Evolutionary conservation across 1,140 invertebrate species (phyloP).

Genomic region (Polypedilum vanderplanki): DNA sequence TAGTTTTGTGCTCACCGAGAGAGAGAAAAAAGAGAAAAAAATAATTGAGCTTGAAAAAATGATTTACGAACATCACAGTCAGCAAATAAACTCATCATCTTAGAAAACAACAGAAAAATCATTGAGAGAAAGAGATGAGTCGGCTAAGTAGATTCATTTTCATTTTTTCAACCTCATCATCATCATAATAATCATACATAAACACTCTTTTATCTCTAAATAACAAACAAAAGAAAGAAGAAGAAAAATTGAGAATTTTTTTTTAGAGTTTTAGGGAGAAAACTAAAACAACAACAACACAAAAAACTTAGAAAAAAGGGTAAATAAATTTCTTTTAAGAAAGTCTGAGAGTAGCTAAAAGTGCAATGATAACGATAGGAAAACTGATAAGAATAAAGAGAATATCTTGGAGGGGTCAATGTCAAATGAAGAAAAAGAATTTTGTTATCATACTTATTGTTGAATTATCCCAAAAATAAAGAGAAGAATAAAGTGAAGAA

Average conservation of each 20-base stretch:
- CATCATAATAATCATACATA: slow-evolving; percentile 23
- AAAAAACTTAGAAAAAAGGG: neutral
- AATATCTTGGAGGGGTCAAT: neutral
- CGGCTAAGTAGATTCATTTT: neutral
- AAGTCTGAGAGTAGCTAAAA: slow-evolving; percentile 8
- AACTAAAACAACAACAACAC: neutral
- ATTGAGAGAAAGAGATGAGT: neutral
- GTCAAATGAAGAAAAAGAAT: neutral
- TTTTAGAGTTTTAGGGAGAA: neutral
- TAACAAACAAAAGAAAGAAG: slow-evolving; percentile 14
- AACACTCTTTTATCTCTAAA: slow-evolving; percentile 26
- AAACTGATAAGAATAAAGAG: too few species aligned
- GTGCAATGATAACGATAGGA: slow-evolving; percentile 4
- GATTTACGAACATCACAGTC: neutral
- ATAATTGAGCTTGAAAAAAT: neutral
- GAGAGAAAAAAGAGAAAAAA: neutral
- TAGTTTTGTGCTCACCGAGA: slow-evolving; percentile 21
- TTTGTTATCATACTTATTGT: too few species aligned
- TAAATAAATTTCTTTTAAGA: neutral
- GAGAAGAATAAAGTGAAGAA: neutral
- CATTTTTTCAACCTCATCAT: slow-evolving; percentile 13
- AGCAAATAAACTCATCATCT: neutral
- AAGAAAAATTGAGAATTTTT: slow-evolving; percentile 1
- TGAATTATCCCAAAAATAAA: neutral
- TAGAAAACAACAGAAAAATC: neutral